Percentiles rank a stretch among this genome's conserved stretches.
phyloP scores from a whole-genome alignment of 2,888 invertebrate species.

The Sinelater perroti region DNA sequence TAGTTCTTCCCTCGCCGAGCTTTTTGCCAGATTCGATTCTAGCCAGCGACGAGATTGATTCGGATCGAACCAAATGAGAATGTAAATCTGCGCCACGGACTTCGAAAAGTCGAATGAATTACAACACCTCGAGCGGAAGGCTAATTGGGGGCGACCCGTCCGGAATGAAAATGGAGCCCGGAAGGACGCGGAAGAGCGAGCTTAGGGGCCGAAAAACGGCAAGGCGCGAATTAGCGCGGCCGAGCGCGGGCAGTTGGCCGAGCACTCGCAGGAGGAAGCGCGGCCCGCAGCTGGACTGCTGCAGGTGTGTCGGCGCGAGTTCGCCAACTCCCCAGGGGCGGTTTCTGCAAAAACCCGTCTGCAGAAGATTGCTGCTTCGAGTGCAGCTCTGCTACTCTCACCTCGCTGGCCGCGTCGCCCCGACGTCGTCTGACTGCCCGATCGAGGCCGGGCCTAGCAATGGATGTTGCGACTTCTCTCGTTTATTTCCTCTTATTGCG shows the following conservation, averaged over 20 bases:
- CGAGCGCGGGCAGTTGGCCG: no score
- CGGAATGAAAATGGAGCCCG: no score
- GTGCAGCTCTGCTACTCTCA: conserved; percentile 23
- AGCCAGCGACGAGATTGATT: conserved; percentile 22
- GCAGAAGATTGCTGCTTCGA: conserved; percentile 42
- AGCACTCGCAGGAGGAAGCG: no score
- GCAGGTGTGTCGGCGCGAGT: conserved; percentile 32
- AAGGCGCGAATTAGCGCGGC: no score
- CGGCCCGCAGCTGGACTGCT: conserved; percentile 38
- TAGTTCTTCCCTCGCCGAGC: background rate
- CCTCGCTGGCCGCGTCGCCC: conserved; percentile 28
- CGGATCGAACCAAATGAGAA: conserved; percentile 24
- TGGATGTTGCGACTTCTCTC: conserved; percentile 27
- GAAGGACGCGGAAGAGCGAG: no score
- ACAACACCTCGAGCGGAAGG: conserved; percentile 34
- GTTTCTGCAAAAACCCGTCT: conserved; percentile 41
- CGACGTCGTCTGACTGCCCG: conserved; percentile 28
- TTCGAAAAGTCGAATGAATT: conserved; percentile 34
- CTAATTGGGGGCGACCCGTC: conserved; percentile 37
- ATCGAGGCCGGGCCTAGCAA: conserved; percentile 25
- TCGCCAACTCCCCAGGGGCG: conserved; percentile 40
- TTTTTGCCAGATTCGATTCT: conserved; percentile 8
- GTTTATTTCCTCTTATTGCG: conserved; percentile 12
- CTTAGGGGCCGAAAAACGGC: no score
- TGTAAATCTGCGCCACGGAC: conserved; percentile 27